These are phyloP conservation scores for Eumerus sabulonum DNA, from an alignment of 2,888 invertebrate species.

Conservation along the genomic window DNA sequence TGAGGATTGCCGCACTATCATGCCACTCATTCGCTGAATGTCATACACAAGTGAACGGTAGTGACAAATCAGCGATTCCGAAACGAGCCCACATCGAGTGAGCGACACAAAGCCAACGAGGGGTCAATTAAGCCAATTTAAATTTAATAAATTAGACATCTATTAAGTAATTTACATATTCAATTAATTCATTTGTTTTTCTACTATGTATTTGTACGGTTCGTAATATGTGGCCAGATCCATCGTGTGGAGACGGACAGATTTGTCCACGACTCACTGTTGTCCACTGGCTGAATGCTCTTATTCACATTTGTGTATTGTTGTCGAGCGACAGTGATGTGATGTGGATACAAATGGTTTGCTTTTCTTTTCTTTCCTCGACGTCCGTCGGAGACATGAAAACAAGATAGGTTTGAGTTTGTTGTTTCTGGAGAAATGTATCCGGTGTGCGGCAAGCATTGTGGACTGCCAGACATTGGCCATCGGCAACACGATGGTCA, in stretches of 20 bases:
- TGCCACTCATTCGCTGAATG: conserved; percentile 20
- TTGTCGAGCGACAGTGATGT: conserved; percentile 54
- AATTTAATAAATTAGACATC: conserved; percentile 78
- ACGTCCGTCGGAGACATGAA: too few species aligned
- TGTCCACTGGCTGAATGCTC: conserved; percentile 47
- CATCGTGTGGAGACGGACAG: conserved; percentile 25
- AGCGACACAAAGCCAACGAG: conserved; percentile 47
- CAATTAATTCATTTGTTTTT: conserved; percentile 71
- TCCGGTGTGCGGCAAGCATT: too few species aligned
- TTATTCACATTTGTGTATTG: conserved; percentile 25
- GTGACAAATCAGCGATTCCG: conserved; percentile 26
- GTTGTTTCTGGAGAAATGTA: not conserved
- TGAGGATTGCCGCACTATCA: conserved; percentile 14
- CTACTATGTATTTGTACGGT: not conserved
- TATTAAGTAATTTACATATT: conserved; percentile 77
- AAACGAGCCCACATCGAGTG: conserved; percentile 15
- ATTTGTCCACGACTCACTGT: conserved; percentile 42
- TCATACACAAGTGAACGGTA: too few species aligned
- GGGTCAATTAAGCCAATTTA: conserved; percentile 80
- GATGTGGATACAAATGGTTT: conserved; percentile 52
- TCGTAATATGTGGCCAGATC: conserved; percentile 1
- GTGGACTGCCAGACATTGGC: not conserved
- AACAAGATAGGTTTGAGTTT: too few species aligned
- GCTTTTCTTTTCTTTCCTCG: conserved; percentile 6
- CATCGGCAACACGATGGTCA: not conserved